A percentile compares a stretch with the other conserved stretches of the same genome.
These are phyloP conservation scores for Tachypleus tridentatus DNA, from an alignment of 1,140 invertebrate species.

Conservation along the genomic window DNA sequence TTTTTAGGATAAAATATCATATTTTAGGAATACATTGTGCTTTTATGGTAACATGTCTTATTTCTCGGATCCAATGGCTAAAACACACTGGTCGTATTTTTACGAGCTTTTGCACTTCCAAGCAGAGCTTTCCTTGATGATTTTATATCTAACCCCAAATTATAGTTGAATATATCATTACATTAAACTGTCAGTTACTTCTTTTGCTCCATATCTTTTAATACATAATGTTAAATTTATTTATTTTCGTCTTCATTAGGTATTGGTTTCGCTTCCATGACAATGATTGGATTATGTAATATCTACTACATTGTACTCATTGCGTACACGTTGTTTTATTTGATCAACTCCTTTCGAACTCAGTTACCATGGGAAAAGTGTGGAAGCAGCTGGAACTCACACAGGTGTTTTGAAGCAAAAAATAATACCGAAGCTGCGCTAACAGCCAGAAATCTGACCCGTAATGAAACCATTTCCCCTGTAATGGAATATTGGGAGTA, in stretches of 20 bases:
- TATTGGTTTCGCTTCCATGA: constrained; percentile 29
- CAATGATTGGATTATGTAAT: constrained; percentile 85
- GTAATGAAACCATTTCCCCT: constrained; percentile 28
- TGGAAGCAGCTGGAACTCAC: constrained; percentile 35
- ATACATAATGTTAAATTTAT: no score
- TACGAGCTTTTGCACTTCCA: no score
- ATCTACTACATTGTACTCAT: constrained; percentile 95
- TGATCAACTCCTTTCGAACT: constrained; percentile 55
- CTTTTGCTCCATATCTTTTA: no score
- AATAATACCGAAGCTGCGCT: constrained; percentile 3
- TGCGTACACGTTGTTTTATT: constrained; percentile 82
- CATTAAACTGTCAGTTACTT: no score
- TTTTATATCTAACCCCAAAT: no score
- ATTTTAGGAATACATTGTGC: no score
- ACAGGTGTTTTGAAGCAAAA: constrained; percentile 28
- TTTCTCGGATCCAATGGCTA: no score
- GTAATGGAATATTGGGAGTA: constrained; percentile 41
- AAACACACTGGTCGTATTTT: no score
- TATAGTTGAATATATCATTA: no score
- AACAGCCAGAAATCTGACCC: constrained; percentile 8
- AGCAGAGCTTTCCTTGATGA: no score
- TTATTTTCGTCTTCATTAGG: constrained; percentile 14
- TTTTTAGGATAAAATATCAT: no score
- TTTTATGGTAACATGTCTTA: no score
- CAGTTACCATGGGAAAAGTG: constrained; percentile 30